These are phyloP conservation scores for Dastarcus helophoroides DNA, from an alignment of 2,888 invertebrate species.

Conservation along the genomic window DNA sequence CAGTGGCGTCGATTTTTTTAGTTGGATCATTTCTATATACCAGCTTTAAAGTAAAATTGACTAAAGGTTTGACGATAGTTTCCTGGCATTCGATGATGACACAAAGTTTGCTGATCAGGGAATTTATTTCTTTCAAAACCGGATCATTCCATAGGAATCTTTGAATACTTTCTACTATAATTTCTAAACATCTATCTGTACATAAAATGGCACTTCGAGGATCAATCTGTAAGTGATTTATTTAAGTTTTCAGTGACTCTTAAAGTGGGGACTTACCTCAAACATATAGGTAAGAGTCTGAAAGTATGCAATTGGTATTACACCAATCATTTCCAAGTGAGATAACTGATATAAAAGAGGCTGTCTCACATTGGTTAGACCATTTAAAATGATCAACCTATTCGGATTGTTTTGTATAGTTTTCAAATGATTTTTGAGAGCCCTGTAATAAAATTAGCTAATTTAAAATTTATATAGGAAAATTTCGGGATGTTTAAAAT, in stretches of 20 bases:
- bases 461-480: constrained; percentile 3
- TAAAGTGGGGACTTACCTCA: too few relatives aligned
- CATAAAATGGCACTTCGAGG: too few relatives aligned
- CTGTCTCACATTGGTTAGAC: constrained; percentile 1
- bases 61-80: constrained; percentile 14
- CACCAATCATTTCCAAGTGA: too few relatives aligned
- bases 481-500: constrained; percentile 1
- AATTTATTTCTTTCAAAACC: constrained; percentile 18
- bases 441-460: constrained; percentile 13
- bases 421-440: constrained; percentile 15
- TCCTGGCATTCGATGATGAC: constrained; percentile 13
- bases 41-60: constrained; percentile 16
- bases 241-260: too few relatives aligned
- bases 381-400: constrained; percentile 12
- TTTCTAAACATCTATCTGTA: too few relatives aligned
- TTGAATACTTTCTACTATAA: too few relatives aligned
- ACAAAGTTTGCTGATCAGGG: constrained; percentile 16
- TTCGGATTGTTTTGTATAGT: constrained; percentile 12
- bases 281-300: too few relatives aligned
- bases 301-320: too few relatives aligned
- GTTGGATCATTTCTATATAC: constrained; percentile 14
- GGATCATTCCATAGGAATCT: constrained; percentile 11
- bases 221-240: too few relatives aligned
- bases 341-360: constrained; percentile 6
- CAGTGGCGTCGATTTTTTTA: constrained; percentile 12